Base-by-base conservation (phyloP, 2,113 vertebrate genomes). In the Misgurnus anguillicaudatus region DNA sequence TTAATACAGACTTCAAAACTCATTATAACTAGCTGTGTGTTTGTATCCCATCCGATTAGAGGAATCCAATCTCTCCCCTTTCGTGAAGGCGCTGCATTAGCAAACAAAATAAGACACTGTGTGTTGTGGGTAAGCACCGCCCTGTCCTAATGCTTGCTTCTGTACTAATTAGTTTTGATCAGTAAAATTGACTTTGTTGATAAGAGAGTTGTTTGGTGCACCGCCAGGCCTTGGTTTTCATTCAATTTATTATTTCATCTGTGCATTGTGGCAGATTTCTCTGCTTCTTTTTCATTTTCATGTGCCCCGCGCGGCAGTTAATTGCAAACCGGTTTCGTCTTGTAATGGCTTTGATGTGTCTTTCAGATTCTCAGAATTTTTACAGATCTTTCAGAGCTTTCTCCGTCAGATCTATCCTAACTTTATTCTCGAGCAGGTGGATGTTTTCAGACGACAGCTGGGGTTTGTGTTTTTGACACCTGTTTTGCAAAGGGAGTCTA, bases 151-250 rank as follows among this genome's bases (percentile, higher is more conserved):
- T 63, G 19, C 42, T 16, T 67, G 62, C 80, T 45, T 74, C 53
- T 39, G 53, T 13, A 41, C 45, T 82, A 76, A 83, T 80, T 83
- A 80, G 66, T 80, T 77, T 38, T 72, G 73, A 76, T 77, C 69
- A 77, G 65, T 71, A 41, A 79, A 71, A 76, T 58, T 77, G 78
- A 71, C 78, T 71, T 76, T 36, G 31, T 60, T 64, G 78, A 72
- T 83, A 75, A 83, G 55, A 51, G 72, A 65, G 51, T 65, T 65
- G 24, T 83, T 80, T 80, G 73, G 72, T 71, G 72, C 53, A 73
- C 51, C 48, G 38, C 60, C 51, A 38, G 72, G 65, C 48, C 53
- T 77, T 48, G n/a, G 24, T 69, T 68, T 55, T 48, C 61, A 48
- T 60, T 71, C 36, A 13, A 10, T 62, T 53, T 74, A 67, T 53